Evolutionary conservation across 2,888 invertebrate species (phyloP).

Genomic region (Microctonus brassicae): DNA sequence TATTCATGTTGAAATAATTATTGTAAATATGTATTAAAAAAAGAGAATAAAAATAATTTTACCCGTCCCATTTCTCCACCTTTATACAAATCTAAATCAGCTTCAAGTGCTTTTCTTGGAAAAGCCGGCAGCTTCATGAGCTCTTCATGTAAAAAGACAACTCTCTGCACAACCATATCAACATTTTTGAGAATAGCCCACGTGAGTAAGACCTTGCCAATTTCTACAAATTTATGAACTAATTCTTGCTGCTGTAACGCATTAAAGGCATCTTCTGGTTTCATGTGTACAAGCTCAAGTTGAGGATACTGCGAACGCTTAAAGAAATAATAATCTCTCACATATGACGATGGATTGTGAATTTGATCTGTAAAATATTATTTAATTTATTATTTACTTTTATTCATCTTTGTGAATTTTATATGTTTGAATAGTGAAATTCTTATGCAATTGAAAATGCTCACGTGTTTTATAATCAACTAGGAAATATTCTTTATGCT

Average conservation of each 20-base stretch:
- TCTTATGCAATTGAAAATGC: conserved; percentile 51
- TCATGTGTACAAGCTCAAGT: conserved; percentile 92
- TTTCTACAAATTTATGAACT: conserved; percentile 94
- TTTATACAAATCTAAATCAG: conserved; percentile 92
- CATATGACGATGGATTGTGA: conserved; percentile 94
- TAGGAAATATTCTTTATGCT: conserved; percentile 92
- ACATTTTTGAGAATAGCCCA: conserved; percentile 95
- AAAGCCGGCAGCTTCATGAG: conserved; percentile 98
- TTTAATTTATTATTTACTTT: background rate
- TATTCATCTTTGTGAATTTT: background rate
- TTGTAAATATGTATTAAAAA: too few relatives aligned
- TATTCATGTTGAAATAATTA: too few relatives aligned
- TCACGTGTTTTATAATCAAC: conserved; percentile 98
- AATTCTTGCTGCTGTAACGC: conserved; percentile 92
- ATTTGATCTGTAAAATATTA: conserved; percentile 83
- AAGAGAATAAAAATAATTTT: conserved; percentile 40
- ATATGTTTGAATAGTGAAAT: background rate
- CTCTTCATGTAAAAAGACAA: conserved; percentile 98
- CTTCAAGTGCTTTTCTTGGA: conserved; percentile 96
- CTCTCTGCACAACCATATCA: conserved; percentile 96
- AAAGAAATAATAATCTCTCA: conserved; percentile 86
- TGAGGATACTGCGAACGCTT: conserved; percentile 98
- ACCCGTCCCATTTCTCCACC: conserved; percentile 91
- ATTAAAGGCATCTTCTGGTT: conserved; percentile 90
- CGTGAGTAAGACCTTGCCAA: conserved; percentile 92